Conservation (phyloP, 2,113 vertebrate genomes). For the Speoplatyrhinus poulsoni region DNA sequence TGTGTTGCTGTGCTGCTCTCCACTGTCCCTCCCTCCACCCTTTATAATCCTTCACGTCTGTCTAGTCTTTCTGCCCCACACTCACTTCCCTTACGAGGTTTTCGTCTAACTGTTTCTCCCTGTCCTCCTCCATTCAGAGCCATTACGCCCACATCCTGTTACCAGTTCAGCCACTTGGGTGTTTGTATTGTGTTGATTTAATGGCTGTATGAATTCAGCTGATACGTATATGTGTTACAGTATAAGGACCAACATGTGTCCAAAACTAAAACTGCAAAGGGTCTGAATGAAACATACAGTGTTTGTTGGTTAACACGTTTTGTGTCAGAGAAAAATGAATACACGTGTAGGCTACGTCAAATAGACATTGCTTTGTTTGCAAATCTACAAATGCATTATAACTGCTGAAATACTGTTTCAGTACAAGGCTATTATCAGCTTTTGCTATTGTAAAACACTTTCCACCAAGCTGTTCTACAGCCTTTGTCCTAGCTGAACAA, state of each 20-base stretch:
- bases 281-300: no score
- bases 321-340: no score
- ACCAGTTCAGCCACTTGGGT: not conserved
- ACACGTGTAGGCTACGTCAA: no score
- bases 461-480: no score
- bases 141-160: constrained; percentile 39
- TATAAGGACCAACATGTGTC: no score
- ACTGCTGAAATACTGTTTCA: not conserved
- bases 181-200: constrained; percentile 10
- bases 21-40: not conserved
- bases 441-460: no score
- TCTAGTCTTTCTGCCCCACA: not conserved
- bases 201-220: constrained; percentile 1
- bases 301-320: no score
- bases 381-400: no score
- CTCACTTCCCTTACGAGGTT: not conserved
- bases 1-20: not conserved
- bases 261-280: no score
- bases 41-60: constrained; percentile 1
- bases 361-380: not conserved
- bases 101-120: not conserved
- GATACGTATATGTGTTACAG: not conserved
- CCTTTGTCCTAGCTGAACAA: no score
- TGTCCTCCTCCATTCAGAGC: not conserved
- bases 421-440: not conserved